Percentiles rank a stretch among this genome's conserved stretches.
Conservation (phyloP, 2,888 invertebrate species). For the Cartodere bifasciata region DNA sequence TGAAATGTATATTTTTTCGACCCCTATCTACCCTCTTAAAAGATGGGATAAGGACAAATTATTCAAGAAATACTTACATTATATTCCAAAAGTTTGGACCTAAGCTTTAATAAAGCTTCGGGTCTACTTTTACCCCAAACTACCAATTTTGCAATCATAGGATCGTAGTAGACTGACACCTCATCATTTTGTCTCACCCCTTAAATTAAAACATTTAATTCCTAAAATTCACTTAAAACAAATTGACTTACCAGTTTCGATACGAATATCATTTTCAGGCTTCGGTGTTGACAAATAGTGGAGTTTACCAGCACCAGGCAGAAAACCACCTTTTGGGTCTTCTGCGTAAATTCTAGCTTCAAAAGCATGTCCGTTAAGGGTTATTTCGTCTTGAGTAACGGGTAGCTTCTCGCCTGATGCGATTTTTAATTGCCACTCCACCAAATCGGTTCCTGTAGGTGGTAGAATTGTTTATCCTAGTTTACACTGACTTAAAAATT, state of each 20-base stretch:
- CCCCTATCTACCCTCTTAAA: no score
- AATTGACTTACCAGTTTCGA: slow-evolving; percentile 55
- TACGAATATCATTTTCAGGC: slow-evolving; percentile 52
- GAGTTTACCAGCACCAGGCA: slow-evolving; percentile 87
- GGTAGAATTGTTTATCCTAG: no score
- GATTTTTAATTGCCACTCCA: slow-evolving; percentile 92
- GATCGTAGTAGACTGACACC: slow-evolving; percentile 97
- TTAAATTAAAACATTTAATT: slow-evolving; percentile 15
- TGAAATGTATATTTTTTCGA: no score
- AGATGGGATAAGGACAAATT: no score
- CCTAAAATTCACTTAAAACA: no score
- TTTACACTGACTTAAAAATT: no score
- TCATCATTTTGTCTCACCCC: slow-evolving; percentile 82
- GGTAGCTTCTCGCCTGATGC: slow-evolving; percentile 84
- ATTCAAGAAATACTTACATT: slow-evolving; percentile 61
- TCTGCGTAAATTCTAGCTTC: slow-evolving; percentile 97
- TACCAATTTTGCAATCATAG: slow-evolving; percentile 98
- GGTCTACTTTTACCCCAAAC: slow-evolving; percentile 82
- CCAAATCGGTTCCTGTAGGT: slow-evolving; percentile 71
- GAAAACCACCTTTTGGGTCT: slow-evolving; percentile 67
- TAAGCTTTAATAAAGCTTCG: slow-evolving; percentile 69
- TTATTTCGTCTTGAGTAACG: slow-evolving; percentile 63
- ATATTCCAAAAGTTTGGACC: slow-evolving; percentile 65
- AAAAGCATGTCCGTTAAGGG: slow-evolving; percentile 76
- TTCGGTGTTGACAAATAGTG: slow-evolving; percentile 62